Conservation (phyloP, 2,113 vertebrate species). For the Tonatia bakeri region DNA sequence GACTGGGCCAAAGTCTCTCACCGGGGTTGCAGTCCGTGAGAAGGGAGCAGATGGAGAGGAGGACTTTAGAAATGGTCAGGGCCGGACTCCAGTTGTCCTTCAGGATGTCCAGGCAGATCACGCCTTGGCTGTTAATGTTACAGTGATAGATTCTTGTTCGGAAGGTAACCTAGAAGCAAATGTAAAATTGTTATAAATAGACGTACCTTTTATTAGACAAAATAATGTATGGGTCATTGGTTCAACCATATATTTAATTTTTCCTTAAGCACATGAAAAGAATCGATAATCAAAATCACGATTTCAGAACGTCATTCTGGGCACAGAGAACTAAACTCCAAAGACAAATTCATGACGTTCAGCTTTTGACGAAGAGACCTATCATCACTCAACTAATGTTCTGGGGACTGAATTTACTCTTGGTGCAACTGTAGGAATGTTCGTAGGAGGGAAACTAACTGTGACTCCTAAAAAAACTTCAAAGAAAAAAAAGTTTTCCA, state of each 20-base stretch:
- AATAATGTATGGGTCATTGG: not conserved
- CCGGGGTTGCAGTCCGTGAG: slow-evolving; percentile 98
- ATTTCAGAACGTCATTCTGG: not conserved
- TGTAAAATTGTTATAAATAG: not conserved
- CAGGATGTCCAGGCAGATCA: slow-evolving; percentile 97
- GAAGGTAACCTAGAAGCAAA: slow-evolving; percentile 90
- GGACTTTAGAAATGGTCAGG: slow-evolving; percentile 96
- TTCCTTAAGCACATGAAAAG: not conserved
- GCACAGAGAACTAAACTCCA: not conserved
- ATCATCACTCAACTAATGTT: not conserved
- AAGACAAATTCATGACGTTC: not conserved
- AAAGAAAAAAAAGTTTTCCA: not conserved
- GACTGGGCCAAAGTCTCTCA: slow-evolving; percentile 70
- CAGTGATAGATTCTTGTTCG: slow-evolving; percentile 98
- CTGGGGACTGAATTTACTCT: slow-evolving; percentile 11
- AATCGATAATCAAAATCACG: not conserved
- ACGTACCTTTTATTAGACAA: not conserved
- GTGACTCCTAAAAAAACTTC: not conserved
- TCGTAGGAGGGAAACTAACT: not conserved
- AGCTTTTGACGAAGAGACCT: not conserved
- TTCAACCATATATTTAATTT: not conserved
- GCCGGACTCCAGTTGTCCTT: slow-evolving; percentile 99
- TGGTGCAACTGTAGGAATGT: not conserved
- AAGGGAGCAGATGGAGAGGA: slow-evolving; percentile 98
- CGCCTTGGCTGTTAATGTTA: slow-evolving; percentile 98